Evolutionary conservation across 2,113 vertebrate genomes (phyloP).

Genomic region (Chionodraco myersi): DNA sequence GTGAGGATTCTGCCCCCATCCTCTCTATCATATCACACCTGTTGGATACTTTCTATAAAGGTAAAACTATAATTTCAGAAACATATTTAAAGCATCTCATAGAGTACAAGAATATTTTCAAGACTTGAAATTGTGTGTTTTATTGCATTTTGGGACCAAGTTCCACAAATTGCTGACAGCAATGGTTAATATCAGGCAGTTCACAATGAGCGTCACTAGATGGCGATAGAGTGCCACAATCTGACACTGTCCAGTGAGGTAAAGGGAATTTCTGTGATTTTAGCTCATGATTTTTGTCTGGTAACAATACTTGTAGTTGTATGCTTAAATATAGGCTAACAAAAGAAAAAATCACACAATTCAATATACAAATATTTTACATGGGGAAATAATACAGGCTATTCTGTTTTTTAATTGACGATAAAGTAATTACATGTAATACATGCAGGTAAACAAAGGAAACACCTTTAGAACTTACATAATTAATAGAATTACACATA

Average conservation of each 20-base stretch:
- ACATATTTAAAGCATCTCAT: background rate
- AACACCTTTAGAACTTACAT: too few species aligned
- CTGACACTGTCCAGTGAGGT: background rate
- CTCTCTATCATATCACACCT: background rate
- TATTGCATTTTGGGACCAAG: background rate
- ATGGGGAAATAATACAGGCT: background rate
- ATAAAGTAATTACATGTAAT: too few species aligned
- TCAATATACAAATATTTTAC: background rate
- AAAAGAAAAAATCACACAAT: background rate
- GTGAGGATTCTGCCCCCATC: background rate
- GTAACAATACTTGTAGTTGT: background rate
- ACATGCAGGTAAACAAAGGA: too few species aligned
- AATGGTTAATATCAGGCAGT: background rate
- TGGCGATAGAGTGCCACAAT: slow-evolving; percentile 34
- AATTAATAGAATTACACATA: too few species aligned
- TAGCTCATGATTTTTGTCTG: background rate
- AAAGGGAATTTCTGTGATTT: background rate
- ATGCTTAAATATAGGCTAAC: background rate
- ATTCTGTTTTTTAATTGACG: too few species aligned
- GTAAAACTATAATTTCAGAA: background rate
- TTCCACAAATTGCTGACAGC: background rate
- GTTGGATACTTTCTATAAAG: background rate
- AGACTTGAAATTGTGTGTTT: background rate
- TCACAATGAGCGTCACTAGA: slow-evolving; percentile 53
- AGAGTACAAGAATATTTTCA: background rate